Evolutionary conservation across 2,113 vertebrate genomes (phyloP).

Genomic region (Microcebus tavaratra): DNA sequence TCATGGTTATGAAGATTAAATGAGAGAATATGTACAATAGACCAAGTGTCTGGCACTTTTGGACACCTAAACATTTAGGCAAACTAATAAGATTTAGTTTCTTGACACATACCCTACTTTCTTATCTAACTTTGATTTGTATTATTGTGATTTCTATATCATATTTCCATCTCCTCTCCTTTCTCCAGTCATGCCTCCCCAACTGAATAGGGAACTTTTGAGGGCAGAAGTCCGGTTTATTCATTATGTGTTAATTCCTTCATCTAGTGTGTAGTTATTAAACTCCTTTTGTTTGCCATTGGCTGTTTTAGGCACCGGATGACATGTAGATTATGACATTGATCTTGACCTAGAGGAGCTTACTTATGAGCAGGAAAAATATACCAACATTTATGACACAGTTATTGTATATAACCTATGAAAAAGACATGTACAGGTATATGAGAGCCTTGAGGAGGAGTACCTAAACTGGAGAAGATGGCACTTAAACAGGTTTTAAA

Average conservation of each 20-base stretch:
- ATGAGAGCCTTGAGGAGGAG: not conserved
- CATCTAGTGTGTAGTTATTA: not conserved
- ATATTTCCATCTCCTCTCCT: not conserved
- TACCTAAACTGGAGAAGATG: not conserved
- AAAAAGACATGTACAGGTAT: not conserved
- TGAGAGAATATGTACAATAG: not conserved
- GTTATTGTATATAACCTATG: not conserved
- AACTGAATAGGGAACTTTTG: not conserved
- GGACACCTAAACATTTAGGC: not conserved
- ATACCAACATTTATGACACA: not conserved
- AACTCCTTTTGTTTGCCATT: not conserved
- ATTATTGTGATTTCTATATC: not conserved
- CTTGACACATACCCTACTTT: not conserved
- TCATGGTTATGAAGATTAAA: conserved; percentile 2
- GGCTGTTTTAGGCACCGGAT: not conserved
- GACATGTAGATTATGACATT: not conserved
- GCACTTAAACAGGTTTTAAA: not conserved
- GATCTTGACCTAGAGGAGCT: not conserved
- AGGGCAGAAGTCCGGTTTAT: not conserved
- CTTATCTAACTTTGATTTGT: not conserved
- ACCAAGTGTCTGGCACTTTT: not conserved
- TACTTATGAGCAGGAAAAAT: not conserved
- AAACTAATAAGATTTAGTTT: not conserved
- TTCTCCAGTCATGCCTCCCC: not conserved
- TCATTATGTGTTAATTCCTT: conserved; percentile 1